Evolutionary conservation across 1,140 invertebrate species (phyloP).

Genomic region (Anoplolepis gracilipes): DNA sequence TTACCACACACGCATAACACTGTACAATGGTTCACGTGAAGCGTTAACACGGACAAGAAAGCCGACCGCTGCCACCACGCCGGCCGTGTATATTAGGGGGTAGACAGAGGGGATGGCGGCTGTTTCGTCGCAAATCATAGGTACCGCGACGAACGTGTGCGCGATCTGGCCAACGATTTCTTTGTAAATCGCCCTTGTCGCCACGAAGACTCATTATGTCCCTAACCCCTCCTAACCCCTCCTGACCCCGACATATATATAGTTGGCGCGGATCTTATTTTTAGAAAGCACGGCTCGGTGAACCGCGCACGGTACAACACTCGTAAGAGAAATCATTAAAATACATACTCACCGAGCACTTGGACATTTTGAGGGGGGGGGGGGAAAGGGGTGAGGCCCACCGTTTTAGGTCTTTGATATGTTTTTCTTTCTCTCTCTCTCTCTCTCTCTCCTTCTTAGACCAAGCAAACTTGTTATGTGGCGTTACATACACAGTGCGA

Average conservation of each 20-base stretch:
- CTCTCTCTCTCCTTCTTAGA: slow-evolving; percentile 15
- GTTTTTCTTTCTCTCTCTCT: neutral
- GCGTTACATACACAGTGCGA: slow-evolving; percentile 15
- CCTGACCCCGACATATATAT: slow-evolving; percentile 55
- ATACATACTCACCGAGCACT: neutral
- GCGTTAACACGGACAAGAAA: slow-evolving; percentile 44
- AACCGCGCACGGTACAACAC: slow-evolving; percentile 20
- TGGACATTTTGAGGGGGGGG: neutral
- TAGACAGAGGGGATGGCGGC: slow-evolving; percentile 19
- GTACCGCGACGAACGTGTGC: slow-evolving; percentile 71
- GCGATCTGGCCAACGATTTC: slow-evolving; percentile 73
- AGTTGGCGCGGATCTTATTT: slow-evolving; percentile 63
- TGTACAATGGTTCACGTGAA: slow-evolving; percentile 56
- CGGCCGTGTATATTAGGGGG: slow-evolving; percentile 19
- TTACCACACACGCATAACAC: slow-evolving; percentile 33
- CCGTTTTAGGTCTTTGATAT: slow-evolving; percentile 9
- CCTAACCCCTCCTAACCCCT: slow-evolving; percentile 30
- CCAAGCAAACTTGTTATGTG: slow-evolving; percentile 5
- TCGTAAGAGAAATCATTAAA: slow-evolving; percentile 52
- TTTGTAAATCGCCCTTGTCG: slow-evolving; percentile 72
- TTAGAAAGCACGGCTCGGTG: slow-evolving; percentile 60
- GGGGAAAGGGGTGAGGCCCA: too few species aligned
- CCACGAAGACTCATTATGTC: slow-evolving; percentile 72
- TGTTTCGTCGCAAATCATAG: slow-evolving; percentile 75
- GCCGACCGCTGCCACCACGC: slow-evolving; percentile 10